A percentile compares a stretch with the other conserved stretches of the same genome.
Conservation (phyloP, 1,140 invertebrate species). For the Drosophila pruinosa region DNA sequence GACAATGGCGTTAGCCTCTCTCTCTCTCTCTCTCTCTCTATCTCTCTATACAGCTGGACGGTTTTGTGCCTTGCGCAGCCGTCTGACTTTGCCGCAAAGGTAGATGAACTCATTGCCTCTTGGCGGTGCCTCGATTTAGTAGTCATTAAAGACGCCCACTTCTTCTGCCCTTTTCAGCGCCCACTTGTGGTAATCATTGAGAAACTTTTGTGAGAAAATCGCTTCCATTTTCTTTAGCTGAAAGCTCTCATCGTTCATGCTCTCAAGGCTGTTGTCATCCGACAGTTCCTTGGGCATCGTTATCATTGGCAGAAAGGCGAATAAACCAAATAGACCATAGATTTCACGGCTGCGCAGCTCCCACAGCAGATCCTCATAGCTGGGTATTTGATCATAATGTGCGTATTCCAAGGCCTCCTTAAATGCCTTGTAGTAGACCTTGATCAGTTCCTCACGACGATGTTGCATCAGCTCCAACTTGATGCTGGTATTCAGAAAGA, state of each 20-base stretch:
- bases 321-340: constrained; percentile 67
- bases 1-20: constrained; percentile 12
- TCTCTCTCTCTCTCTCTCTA: background rate
- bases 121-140: constrained; percentile 13
- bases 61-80: background rate
- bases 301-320: constrained; percentile 68
- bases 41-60: background rate
- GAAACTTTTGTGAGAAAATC: constrained; percentile 54
- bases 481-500: constrained; percentile 72
- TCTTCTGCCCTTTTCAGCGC: constrained; percentile 56
- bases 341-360: constrained; percentile 72
- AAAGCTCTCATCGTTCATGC: constrained; percentile 55
- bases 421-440: constrained; percentile 71
- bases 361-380: constrained; percentile 72
- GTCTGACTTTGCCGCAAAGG: constrained; percentile 6
- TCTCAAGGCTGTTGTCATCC: constrained; percentile 66
- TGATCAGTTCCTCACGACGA: constrained; percentile 78
- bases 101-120: background rate
- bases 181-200: constrained; percentile 64
- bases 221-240: constrained; percentile 53
- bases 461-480: constrained; percentile 62
- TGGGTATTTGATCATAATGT: constrained; percentile 82
- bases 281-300: constrained; percentile 66
- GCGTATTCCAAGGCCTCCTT: constrained; percentile 75
- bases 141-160: constrained; percentile 69